Conservation (phyloP, 2,888 invertebrate genomes). For the Oscheius sp. region DNA sequence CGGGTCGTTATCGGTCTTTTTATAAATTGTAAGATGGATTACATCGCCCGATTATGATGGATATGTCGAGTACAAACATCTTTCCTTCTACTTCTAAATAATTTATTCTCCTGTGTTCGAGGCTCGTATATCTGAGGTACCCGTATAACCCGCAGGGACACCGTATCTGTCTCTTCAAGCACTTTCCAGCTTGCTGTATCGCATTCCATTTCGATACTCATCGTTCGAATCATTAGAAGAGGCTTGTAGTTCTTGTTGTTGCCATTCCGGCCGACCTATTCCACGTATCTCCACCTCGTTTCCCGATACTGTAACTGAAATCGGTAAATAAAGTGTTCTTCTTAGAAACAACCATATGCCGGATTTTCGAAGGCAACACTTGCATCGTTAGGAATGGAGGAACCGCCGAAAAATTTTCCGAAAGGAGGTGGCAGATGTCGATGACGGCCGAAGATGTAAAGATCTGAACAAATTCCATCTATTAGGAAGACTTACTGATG, state of each 20-base stretch:
- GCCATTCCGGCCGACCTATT: slow-evolving; percentile 52
- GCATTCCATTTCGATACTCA: slow-evolving; percentile 46
- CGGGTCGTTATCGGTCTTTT: too few relatives aligned
- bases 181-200: slow-evolving; percentile 49
- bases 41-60: not conserved
- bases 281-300: slow-evolving; percentile 57
- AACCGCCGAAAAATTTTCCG: slow-evolving; percentile 37
- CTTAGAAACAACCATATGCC: slow-evolving; percentile 46
- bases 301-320: slow-evolving; percentile 31
- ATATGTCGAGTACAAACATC: not conserved
- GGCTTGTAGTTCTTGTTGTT: slow-evolving; percentile 44
- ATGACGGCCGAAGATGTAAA: slow-evolving; percentile 35
- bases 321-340: too few relatives aligned
- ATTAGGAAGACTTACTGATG: slow-evolving; percentile 23
- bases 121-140: too few relatives aligned
- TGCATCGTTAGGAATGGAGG: slow-evolving; percentile 39
- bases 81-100: not conserved
- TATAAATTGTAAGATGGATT: too few relatives aligned
- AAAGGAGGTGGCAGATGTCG: slow-evolving; percentile 41
- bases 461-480: not conserved
- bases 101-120: too few relatives aligned
- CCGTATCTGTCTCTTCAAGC: slow-evolving; percentile 9
- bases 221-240: slow-evolving; percentile 30
- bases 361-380: slow-evolving; percentile 58
- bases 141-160: slow-evolving; percentile 17